phyloP scores from a whole-genome alignment of 2,113 vertebrate genomes.

The Bos taurus region DNA sequence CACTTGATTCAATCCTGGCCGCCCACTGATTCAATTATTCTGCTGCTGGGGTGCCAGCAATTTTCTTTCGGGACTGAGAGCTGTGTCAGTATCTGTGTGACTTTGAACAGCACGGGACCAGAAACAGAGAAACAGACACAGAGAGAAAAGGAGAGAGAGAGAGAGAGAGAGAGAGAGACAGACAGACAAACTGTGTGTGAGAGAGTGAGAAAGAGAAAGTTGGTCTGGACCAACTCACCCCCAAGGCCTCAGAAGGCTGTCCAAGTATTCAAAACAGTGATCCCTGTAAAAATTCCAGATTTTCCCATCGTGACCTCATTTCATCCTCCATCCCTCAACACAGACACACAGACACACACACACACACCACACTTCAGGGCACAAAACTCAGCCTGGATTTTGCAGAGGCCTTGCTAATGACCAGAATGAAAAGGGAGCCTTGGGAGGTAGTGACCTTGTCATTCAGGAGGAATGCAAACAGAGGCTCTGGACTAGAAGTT shows the following conservation, averaged over 20 bases:
- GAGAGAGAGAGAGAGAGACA: neutral
- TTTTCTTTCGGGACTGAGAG: conserved; percentile 27
- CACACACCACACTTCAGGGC: neutral
- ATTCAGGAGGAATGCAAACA: neutral
- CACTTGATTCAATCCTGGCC: conserved; percentile 7
- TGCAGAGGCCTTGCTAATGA: neutral
- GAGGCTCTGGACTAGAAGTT: neutral
- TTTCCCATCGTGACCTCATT: neutral
- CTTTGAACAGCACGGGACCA: neutral
- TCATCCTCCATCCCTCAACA: neutral
- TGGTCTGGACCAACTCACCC: neutral
- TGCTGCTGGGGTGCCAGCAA: conserved; percentile 17
- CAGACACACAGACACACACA: neutral
- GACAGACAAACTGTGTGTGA: neutral
- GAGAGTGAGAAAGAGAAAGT: neutral
- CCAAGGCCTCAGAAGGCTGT: neutral
- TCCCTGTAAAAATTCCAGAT: neutral
- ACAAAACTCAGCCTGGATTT: neutral
- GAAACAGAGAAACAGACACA: neutral
- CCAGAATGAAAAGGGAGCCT: neutral
- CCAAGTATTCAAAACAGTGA: neutral
- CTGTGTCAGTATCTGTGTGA: neutral
- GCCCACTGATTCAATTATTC: conserved; percentile 54
- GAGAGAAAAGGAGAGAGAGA: neutral
- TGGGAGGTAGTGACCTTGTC: neutral